These are phyloP conservation scores for Probosciger aterrimus DNA, from an alignment of 2,113 vertebrate genomes.

Conservation along the genomic window DNA sequence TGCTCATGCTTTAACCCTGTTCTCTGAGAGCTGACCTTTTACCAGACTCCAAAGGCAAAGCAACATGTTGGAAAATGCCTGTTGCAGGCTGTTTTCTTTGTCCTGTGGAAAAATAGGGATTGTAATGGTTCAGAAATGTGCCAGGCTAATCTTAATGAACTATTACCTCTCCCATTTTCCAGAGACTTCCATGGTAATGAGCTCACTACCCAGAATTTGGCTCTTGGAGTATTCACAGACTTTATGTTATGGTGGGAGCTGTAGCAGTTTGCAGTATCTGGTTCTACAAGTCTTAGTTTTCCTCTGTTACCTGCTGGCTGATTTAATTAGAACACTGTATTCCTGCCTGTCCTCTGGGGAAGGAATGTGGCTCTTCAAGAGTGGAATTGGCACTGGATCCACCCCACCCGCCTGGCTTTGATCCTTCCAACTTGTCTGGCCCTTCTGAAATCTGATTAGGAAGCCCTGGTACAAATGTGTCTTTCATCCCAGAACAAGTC, in stretches of 20 bases:
- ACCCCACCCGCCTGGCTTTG: not conserved
- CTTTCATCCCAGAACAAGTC: conserved; percentile 10
- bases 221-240: not conserved
- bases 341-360: not conserved
- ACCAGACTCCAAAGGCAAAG: not conserved
- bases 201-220: not conserved
- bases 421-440: conserved; percentile 23
- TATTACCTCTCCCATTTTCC: not conserved
- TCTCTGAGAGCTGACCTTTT: not conserved
- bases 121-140: not conserved
- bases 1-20: not conserved
- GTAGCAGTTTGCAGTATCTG: not conserved
- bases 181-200: not conserved
- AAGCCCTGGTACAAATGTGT: not conserved
- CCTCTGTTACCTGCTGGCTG: not conserved
- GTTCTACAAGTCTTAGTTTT: not conserved
- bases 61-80: not conserved
- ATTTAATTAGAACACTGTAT: not conserved
- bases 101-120: not conserved
- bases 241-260: not conserved
- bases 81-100: not conserved
- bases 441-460: conserved; percentile 2
- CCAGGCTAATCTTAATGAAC: not conserved
- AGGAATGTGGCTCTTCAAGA: conserved; percentile 39
- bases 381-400: not conserved